phyloP scores from a whole-genome alignment of 2,888 invertebrate species.

The Orgyia antiqua region DNA sequence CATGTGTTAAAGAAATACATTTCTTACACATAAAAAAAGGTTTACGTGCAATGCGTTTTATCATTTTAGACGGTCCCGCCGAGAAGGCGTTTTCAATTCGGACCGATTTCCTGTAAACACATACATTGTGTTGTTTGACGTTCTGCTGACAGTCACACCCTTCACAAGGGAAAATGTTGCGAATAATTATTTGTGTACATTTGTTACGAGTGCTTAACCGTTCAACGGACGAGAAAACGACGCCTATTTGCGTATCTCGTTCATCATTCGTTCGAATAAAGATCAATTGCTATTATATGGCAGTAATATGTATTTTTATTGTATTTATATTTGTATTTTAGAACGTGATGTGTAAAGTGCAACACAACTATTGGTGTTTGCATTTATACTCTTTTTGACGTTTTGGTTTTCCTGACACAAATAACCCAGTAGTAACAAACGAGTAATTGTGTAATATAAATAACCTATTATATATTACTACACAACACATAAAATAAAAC shows the following conservation, averaged over 20 bases:
- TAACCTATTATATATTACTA: too few species aligned
- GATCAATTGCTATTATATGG: neutral
- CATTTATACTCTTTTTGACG: too few species aligned
- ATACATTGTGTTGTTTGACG: constrained; percentile 51
- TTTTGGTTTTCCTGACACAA: too few species aligned
- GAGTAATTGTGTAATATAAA: too few species aligned
- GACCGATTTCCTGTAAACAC: constrained; percentile 60
- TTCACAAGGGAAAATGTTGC: constrained; percentile 27
- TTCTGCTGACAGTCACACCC: constrained; percentile 41
- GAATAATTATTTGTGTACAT: constrained; percentile 42
- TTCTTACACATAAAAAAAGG: too few species aligned
- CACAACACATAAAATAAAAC: too few species aligned
- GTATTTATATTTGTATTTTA: neutral
- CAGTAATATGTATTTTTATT: neutral
- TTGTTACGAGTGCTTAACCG: constrained; percentile 25
- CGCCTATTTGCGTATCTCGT: constrained; percentile 1
- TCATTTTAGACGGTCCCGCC: too few species aligned
- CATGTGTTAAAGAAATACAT: too few species aligned
- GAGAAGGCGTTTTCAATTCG: constrained; percentile 38
- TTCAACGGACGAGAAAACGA: constrained; percentile 13
- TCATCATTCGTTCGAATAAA: neutral
- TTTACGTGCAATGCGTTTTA: constrained; percentile 31
- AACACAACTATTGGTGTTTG: too few species aligned
- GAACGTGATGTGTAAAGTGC: too few species aligned
- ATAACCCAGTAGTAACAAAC: too few species aligned